A percentile compares a stretch with the other conserved stretches of the same genome.
These are phyloP conservation scores for Crocuta crocuta DNA, from an alignment of 2,113 vertebrate genomes.

Conservation along the genomic window DNA sequence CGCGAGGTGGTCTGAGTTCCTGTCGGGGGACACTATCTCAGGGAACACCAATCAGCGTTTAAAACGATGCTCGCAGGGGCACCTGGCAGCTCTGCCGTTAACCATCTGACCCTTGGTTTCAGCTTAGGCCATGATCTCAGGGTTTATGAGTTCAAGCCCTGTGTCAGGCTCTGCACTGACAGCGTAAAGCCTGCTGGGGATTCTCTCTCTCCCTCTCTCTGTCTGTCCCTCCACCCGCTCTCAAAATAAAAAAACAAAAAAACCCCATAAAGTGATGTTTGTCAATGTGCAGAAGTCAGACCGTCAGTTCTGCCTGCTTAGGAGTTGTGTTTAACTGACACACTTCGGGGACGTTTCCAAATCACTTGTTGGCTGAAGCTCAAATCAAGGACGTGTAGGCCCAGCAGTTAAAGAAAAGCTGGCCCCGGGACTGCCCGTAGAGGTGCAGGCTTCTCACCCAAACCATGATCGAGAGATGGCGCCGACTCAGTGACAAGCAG, in stretches of 20 bases:
- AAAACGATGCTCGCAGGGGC: too few relatives aligned
- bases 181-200: too few relatives aligned
- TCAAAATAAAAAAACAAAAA: too few relatives aligned
- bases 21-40: rapidly evolving
- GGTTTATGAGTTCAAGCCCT: too few relatives aligned
- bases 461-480: rapidly evolving
- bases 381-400: background rate
- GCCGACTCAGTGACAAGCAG: rapidly evolving
- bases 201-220: too few relatives aligned
- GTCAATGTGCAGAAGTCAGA: rapidly evolving
- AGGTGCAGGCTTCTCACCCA: background rate
- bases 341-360: background rate
- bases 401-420: background rate
- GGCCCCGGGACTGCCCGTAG: background rate
- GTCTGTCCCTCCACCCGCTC: too few relatives aligned
- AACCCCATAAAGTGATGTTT: too few relatives aligned
- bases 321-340: background rate
- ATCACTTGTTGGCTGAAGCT: background rate
- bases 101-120: too few relatives aligned
- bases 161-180: too few relatives aligned
- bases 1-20: background rate
- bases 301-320: background rate
- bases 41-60: rapidly evolving
- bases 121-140: too few relatives aligned
- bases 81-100: too few relatives aligned